phyloP scores from a whole-genome alignment of 2,888 invertebrate species.

The Meiosimyza decipiens region DNA sequence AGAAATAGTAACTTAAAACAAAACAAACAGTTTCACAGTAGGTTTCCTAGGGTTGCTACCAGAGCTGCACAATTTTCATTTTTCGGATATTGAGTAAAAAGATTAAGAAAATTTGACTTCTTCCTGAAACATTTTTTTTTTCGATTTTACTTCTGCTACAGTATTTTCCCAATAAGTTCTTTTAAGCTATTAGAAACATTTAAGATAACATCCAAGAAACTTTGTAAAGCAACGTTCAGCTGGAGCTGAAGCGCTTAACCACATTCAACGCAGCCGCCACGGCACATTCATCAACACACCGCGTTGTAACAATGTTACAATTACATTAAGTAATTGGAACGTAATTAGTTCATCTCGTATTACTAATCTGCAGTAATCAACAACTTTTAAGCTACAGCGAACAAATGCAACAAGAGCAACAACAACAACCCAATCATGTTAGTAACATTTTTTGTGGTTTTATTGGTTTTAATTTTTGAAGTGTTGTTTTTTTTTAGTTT shows the following conservation, averaged over 20 bases:
- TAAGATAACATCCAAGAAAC: no score
- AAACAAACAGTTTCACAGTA: no score
- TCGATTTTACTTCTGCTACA: no score
- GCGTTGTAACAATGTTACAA: constrained; percentile 25
- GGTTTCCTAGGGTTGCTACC: no score
- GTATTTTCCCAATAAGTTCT: no score
- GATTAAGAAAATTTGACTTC: no score
- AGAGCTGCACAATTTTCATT: no score
- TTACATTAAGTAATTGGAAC: constrained; percentile 21
- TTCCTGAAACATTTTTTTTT: no score
- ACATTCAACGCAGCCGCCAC: not conserved
- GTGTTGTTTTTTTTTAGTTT: not conserved
- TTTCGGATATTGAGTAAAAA: no score
- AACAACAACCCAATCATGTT: constrained; percentile 18
- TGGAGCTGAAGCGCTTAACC: not conserved
- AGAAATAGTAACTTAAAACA: no score
- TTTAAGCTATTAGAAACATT: no score
- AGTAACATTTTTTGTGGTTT: constrained; percentile 9
- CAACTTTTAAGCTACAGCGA: not conserved
- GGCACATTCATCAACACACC: not conserved
- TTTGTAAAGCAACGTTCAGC: no score
- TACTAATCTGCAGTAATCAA: constrained; percentile 28
- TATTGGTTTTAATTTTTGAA: not conserved
- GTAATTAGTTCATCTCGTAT: constrained; percentile 35
- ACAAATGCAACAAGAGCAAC: constrained; percentile 2